Evolutionary conservation across 53 echinoderm and acorn worm genomes (phyloP).

Genomic region (Temnopleurus reevesii): DNA sequence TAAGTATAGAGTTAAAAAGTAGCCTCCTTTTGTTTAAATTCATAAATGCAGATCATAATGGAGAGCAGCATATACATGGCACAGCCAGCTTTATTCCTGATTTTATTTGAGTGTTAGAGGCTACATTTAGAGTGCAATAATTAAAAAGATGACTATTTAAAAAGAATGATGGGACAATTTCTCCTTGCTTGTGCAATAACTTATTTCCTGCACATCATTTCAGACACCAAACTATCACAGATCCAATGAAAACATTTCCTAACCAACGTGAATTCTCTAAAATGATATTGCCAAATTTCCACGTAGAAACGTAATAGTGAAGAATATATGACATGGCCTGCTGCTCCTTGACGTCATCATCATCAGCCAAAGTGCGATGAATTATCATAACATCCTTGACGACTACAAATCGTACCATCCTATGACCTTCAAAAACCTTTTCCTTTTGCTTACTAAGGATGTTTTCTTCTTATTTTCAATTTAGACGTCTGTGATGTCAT

Average conservation of each 20-base stretch:
- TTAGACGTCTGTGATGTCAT: not conserved
- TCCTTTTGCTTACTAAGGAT: not conserved
- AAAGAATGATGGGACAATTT: not conserved
- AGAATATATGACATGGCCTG: not conserved
- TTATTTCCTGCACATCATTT: not conserved
- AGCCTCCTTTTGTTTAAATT: too few relatives aligned
- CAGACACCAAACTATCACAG: not conserved
- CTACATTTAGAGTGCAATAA: too few relatives aligned
- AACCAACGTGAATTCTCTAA: not conserved
- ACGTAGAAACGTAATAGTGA: not conserved
- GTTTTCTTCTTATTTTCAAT: not conserved
- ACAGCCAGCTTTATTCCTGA: too few relatives aligned
- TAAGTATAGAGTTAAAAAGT: too few relatives aligned
- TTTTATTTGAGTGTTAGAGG: too few relatives aligned
- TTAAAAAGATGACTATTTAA: not conserved
- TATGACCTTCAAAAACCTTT: not conserved
- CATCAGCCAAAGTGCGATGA: constrained; percentile 41
- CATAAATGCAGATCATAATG: too few relatives aligned
- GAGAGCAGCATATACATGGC: too few relatives aligned
- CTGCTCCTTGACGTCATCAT: constrained; percentile 1
- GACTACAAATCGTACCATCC: not conserved
- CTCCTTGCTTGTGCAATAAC: not conserved
- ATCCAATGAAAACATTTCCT: not conserved
- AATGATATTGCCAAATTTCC: not conserved
- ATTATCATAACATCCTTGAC: constrained; percentile 39